Conservation (phyloP, 2,888 invertebrate genomes). For the Melolontha melolontha region DNA sequence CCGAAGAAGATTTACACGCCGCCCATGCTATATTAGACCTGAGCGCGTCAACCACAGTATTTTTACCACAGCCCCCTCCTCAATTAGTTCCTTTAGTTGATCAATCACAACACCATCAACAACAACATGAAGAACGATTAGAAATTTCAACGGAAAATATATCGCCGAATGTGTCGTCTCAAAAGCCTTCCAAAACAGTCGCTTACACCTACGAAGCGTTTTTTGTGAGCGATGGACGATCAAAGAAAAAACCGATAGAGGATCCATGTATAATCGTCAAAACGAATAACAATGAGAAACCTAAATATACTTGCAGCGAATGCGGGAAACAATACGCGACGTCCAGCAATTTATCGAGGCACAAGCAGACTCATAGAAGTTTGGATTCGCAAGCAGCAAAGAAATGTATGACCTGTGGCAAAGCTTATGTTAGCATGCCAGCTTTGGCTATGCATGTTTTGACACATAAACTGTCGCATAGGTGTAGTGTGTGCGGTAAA, state of each 20-base stretch:
- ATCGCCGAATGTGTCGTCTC: constrained; percentile 33
- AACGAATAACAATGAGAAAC: constrained; percentile 56
- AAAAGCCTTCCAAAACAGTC: constrained; percentile 75
- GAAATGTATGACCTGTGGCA: constrained; percentile 94
- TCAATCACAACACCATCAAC: constrained; percentile 50
- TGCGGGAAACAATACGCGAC: constrained; percentile 94
- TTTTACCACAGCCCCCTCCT: constrained; percentile 70
- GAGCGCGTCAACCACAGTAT: constrained; percentile 85
- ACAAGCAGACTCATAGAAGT: constrained; percentile 92
- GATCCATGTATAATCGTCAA: constrained; percentile 36
- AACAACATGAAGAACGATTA: constrained; percentile 36
- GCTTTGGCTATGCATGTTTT: constrained; percentile 93
- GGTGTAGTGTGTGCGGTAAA: constrained; percentile 93
- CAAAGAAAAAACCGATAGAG: constrained; percentile 68
- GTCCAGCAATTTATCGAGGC: constrained; percentile 87
- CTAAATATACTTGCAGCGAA: constrained; percentile 83
- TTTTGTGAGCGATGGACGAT: constrained; percentile 88
- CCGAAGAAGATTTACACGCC: constrained; percentile 87
- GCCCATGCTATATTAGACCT: constrained; percentile 91
- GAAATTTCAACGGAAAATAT: constrained; percentile 40
- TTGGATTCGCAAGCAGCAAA: constrained; percentile 94
- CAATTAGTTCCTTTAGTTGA: constrained; percentile 51
- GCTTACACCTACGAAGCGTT: constrained; percentile 94
- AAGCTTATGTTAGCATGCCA: constrained; percentile 98
- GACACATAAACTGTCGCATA: constrained; percentile 92